phyloP scores from a whole-genome alignment of 2,113 vertebrate species.

The Sturnus vulgaris region DNA sequence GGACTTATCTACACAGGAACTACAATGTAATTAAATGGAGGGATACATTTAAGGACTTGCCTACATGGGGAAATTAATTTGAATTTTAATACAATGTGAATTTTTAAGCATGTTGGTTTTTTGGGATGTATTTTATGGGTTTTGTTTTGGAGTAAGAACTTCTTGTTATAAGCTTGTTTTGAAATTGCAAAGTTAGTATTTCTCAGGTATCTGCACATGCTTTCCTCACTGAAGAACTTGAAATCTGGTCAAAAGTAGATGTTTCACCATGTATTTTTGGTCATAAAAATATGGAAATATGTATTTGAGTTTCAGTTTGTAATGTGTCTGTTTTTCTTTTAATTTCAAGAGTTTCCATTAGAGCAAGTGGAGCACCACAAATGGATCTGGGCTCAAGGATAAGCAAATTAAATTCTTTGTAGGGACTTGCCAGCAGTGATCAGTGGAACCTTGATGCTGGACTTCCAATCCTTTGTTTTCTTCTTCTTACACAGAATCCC shows the following conservation, averaged over 20 bases:
- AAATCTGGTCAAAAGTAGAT: background rate
- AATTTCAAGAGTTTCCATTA: background rate
- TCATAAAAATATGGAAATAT: background rate
- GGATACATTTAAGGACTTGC: background rate
- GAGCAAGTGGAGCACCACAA: background rate
- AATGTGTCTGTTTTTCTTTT: background rate
- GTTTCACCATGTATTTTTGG: background rate
- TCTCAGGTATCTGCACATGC: background rate
- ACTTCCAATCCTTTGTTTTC: background rate
- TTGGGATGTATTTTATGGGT: background rate
- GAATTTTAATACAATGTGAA: background rate
- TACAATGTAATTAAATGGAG: background rate
- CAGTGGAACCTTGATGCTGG: background rate
- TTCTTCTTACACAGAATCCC: background rate
- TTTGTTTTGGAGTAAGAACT: background rate
- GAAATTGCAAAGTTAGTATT: background rate
- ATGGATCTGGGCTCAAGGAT: background rate
- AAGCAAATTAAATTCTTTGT: background rate
- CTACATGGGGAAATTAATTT: background rate
- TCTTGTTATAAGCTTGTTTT: background rate
- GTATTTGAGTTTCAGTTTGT: background rate
- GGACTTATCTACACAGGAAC: constrained; percentile 5
- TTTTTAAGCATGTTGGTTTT: background rate
- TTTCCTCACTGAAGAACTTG: background rate
- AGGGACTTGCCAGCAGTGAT: background rate